These are phyloP conservation scores for Meriones psammophilus DNA, from an alignment of 2,797 vertebrate species.

Conservation along the genomic window DNA sequence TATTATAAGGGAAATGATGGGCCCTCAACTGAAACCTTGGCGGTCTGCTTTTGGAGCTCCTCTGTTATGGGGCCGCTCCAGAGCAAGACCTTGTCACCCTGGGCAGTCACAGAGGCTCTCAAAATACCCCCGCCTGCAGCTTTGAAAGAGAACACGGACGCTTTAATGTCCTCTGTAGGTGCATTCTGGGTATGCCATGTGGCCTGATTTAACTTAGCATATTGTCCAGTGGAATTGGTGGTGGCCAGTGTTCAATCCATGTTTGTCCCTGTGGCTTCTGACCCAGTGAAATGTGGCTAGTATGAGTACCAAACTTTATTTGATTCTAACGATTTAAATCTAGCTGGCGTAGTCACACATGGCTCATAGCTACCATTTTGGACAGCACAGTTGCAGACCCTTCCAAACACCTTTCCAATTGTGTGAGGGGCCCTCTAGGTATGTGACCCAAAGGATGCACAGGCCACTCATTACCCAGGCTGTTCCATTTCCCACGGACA, in stretches of 20 bases:
- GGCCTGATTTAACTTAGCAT: not conserved
- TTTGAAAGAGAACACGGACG: not conserved
- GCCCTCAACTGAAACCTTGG: not conserved
- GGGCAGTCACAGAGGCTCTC: not conserved
- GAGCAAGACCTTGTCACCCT: not conserved
- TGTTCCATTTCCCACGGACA: not conserved
- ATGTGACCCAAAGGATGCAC: not conserved
- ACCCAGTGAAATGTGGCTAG: slow-evolving; percentile 3
- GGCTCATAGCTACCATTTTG: not conserved
- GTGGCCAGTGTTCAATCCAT: not conserved
- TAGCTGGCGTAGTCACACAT: not conserved
- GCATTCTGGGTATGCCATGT: not conserved
- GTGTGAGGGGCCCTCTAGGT: not conserved
- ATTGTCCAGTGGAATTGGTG: not conserved
- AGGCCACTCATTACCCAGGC: not conserved
- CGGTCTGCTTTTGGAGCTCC: not conserved
- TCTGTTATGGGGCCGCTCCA: not conserved
- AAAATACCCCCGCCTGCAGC: not conserved
- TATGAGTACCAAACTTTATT: not conserved
- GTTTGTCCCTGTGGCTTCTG: not conserved
- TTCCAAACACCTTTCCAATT: not conserved
- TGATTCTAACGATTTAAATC: slow-evolving; percentile 24
- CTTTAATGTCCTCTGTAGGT: not conserved
- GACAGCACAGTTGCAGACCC: slow-evolving; percentile 21
- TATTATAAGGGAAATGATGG: not conserved